A percentile compares a stretch with the other conserved stretches of the same genome.
phyloP scores from a whole-genome alignment of 2,888 invertebrate genomes.

The Cylindroiulus punctatus region DNA sequence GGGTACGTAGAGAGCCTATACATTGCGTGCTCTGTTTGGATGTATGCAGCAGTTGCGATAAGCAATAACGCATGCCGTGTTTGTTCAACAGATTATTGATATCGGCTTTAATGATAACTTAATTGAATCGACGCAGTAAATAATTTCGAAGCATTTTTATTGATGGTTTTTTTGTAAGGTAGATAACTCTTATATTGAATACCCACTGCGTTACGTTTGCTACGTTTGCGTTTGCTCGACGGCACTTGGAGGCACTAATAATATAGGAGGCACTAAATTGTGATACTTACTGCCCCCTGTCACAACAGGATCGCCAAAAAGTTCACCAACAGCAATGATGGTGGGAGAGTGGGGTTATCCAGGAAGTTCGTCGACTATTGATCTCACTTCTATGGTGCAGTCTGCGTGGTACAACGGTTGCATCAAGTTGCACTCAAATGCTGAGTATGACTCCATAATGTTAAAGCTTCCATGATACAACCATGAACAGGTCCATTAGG shows the following conservation, averaged over 20 bases:
- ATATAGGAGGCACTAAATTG: conserved; percentile 36
- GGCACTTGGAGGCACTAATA: neutral
- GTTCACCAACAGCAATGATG: neutral
- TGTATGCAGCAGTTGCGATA: neutral
- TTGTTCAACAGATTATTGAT: conserved; percentile 22
- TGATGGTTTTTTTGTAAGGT: neutral
- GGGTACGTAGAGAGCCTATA: neutral
- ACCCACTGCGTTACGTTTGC: too few species aligned
- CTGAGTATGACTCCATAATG: neutral
- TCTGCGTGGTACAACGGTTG: neutral
- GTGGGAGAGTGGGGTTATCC: conserved; percentile 8
- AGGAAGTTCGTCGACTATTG: neutral
- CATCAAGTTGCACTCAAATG: neutral
- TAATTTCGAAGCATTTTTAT: conserved; percentile 21
- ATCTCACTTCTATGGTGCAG: neutral
- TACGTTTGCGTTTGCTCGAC: neutral
- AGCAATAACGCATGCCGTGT: conserved; percentile 5
- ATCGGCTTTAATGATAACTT: conserved; percentile 36
- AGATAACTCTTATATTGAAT: neutral
- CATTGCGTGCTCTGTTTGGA: neutral
- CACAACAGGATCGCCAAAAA: conserved; percentile 39
- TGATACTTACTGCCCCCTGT: conserved; percentile 25
- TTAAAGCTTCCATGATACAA: neutral
- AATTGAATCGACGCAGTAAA: conserved; percentile 39
- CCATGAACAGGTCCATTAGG: too few species aligned